Evolutionary conservation across 2,888 invertebrate genomes (phyloP).

Genomic region (Aspidiotus rigidus): DNA sequence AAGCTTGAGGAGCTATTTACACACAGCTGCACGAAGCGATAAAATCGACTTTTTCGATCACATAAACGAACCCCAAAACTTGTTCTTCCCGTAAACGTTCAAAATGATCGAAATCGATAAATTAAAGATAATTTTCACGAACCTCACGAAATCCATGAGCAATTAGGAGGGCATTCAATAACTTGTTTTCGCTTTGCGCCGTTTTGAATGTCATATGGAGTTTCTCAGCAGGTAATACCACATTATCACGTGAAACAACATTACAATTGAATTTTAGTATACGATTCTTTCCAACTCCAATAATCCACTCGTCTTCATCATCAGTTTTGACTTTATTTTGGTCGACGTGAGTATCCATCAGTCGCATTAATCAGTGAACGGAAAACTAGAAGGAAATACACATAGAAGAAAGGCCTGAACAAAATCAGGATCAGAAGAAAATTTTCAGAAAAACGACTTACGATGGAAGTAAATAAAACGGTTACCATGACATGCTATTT

Average conservation of each 20-base stretch:
- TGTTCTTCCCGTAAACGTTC: too few relatives aligned
- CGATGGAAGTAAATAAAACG: background rate
- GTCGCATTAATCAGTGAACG: too few relatives aligned
- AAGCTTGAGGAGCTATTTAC: too few relatives aligned
- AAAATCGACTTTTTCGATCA: too few relatives aligned
- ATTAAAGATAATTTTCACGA: constrained; percentile 36
- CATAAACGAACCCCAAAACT: too few relatives aligned
- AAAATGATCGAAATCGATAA: too few relatives aligned
- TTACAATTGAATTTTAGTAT: constrained; percentile 33
- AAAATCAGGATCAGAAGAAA: background rate
- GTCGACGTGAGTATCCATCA: too few relatives aligned
- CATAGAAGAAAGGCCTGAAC: background rate
- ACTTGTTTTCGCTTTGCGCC: constrained; percentile 70
- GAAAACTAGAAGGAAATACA: background rate
- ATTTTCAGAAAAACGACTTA: background rate
- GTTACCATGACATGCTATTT: constrained; percentile 17
- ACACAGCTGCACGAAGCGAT: too few relatives aligned
- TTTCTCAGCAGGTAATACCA: constrained; percentile 50
- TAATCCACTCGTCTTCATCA: constrained; percentile 33
- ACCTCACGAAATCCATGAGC: constrained; percentile 69
- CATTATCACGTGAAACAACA: constrained; percentile 35
- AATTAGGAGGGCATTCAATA: constrained; percentile 62
- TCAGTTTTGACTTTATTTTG: background rate
- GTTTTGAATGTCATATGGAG: constrained; percentile 70
- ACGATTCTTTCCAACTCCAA: constrained; percentile 32